Percentiles rank a stretch among this genome's conserved stretches.
These are phyloP conservation scores for Gulo gulo DNA, from an alignment of 2,113 vertebrate species.

Conservation along the genomic window DNA sequence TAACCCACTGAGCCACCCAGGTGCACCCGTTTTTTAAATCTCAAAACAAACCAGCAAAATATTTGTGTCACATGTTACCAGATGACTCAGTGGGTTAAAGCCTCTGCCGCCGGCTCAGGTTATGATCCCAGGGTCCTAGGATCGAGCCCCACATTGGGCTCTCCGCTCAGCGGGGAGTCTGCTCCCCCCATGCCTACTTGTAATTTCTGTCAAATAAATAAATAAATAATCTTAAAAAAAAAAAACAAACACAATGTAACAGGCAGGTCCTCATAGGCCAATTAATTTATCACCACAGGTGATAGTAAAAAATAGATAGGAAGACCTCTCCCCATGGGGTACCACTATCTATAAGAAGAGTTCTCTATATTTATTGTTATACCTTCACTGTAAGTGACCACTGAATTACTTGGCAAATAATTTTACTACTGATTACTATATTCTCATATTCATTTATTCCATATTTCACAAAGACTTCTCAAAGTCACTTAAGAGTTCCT, in stretches of 20 bases:
- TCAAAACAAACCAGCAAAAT: conserved; percentile 10
- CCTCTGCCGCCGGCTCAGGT: too few relatives aligned
- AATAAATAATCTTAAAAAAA: too few relatives aligned
- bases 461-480: not conserved
- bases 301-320: not conserved
- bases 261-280: not conserved
- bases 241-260: not conserved
- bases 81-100: not conserved
- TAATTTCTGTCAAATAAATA: too few relatives aligned
- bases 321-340: not conserved
- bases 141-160: too few relatives aligned
- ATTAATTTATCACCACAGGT: not conserved
- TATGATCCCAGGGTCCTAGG: too few relatives aligned
- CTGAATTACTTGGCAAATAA: not conserved
- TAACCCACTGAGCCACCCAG: too few relatives aligned
- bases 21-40: not conserved
- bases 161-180: too few relatives aligned
- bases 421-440: not conserved
- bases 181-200: too few relatives aligned
- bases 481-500: not conserved
- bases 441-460: not conserved
- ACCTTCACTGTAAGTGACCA: not conserved
- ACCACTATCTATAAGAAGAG: not conserved
- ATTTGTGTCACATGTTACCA: not conserved
- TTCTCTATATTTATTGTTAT: not conserved